A percentile compares a stretch with the other conserved stretches of the same genome.
phyloP scores from a whole-genome alignment of 2,888 invertebrate species.

The Anarsia innoxiella region DNA sequence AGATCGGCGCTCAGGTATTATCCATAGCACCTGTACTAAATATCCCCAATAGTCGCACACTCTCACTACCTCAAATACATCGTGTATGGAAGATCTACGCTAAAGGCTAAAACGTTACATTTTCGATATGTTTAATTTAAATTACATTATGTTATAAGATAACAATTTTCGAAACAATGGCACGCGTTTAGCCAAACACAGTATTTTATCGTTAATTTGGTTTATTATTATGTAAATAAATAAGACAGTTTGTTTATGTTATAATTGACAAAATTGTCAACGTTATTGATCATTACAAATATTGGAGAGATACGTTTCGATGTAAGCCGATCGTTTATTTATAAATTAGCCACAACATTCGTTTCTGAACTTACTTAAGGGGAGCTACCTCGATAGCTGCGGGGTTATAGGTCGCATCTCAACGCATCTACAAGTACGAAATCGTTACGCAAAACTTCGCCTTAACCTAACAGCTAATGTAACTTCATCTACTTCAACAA shows the following conservation, averaged over 20 bases:
- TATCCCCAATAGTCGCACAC: slow-evolving; percentile 29
- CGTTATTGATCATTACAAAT: slow-evolving; percentile 4
- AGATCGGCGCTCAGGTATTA: slow-evolving; percentile 3
- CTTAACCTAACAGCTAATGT: slow-evolving; percentile 50
- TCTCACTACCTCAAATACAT: slow-evolving; percentile 45
- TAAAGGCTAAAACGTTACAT: slow-evolving; percentile 70
- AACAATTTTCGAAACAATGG: slow-evolving; percentile 63
- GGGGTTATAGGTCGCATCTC: too few species aligned
- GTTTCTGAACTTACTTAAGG: too few species aligned
- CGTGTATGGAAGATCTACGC: slow-evolving; percentile 71
- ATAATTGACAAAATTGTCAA: slow-evolving; percentile 10
- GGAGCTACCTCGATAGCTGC: too few species aligned
- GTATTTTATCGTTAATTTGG: slow-evolving; percentile 32
- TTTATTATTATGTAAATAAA: slow-evolving; percentile 37
- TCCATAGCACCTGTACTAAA: slow-evolving; percentile 25
- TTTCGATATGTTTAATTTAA: slow-evolving; percentile 68
- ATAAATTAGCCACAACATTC: background rate
- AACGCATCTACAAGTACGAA: slow-evolving; percentile 2
- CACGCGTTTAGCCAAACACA: slow-evolving; percentile 51
- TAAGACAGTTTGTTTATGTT: slow-evolving; percentile 16
- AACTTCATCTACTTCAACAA: slow-evolving; percentile 59
- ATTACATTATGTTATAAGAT: slow-evolving; percentile 58
- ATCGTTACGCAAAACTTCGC: slow-evolving; percentile 20
- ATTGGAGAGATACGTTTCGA: background rate
- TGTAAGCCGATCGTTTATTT: too few species aligned